These are phyloP conservation scores for Picathartes gymnocephalus DNA, from an alignment of 2,113 vertebrate genomes.

Conservation along the genomic window DNA sequence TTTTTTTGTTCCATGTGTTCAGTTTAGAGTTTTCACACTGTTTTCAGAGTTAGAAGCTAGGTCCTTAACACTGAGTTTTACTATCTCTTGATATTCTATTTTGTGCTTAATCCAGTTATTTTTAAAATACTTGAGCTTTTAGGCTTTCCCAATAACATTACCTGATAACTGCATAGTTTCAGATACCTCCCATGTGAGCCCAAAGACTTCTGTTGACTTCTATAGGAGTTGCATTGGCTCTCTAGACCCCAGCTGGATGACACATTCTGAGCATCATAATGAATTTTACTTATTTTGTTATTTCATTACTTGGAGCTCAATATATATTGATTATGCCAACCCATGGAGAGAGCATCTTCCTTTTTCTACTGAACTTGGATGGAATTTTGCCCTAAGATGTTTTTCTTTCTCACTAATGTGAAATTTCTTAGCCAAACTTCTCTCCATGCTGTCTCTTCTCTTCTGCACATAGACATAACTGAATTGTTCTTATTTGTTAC, in stretches of 20 bases:
- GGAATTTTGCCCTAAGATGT: not conserved
- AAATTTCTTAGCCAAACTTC: not conserved
- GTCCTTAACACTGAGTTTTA: not conserved
- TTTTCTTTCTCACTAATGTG: not conserved
- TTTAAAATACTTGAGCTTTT: not conserved
- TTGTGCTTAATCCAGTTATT: not conserved
- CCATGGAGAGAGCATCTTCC: not conserved
- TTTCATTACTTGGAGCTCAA: not conserved
- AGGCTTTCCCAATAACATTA: not conserved
- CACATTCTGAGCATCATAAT: not conserved
- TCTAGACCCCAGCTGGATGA: not conserved
- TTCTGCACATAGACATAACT: not conserved
- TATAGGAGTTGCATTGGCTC: not conserved
- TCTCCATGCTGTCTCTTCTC: not conserved
- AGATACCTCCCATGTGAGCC: not conserved
- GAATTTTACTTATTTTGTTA: not conserved
- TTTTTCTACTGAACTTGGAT: not conserved
- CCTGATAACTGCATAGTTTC: not conserved
- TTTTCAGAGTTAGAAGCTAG: not conserved
- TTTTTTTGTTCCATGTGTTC: not conserved
- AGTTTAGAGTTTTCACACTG: not conserved
- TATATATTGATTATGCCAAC: not conserved
- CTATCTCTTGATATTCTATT: not conserved
- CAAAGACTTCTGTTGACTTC: not conserved
- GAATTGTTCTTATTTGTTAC: not conserved